These are phyloP conservation scores for Drosophila falleni DNA, from an alignment of 2,888 invertebrate species.

Conservation along the genomic window DNA sequence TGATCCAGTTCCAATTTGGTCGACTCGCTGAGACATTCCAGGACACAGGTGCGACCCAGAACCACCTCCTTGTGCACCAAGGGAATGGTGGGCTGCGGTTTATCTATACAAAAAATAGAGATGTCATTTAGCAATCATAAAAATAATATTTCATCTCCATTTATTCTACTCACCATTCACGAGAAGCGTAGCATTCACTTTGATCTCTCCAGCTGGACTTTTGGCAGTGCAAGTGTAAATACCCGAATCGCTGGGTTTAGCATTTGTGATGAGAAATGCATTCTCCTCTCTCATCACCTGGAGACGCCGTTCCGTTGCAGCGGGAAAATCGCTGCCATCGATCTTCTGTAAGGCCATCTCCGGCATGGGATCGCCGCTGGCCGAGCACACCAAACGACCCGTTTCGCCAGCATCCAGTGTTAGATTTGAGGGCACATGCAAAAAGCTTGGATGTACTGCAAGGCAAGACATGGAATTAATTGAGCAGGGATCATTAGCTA, in stretches of 20 bases:
- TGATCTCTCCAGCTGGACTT: conserved; percentile 94
- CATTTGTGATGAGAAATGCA: conserved; percentile 96
- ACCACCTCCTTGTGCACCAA: conserved; percentile 89
- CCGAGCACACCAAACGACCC: conserved; percentile 95
- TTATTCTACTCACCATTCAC: conserved; percentile 86
- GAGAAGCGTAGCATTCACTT: conserved; percentile 93
- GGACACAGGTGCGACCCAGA: conserved; percentile 93
- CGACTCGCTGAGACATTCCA: conserved; percentile 89
- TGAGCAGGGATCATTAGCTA: not conserved
- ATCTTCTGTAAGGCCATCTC: conserved; percentile 96
- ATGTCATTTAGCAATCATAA: too few relatives aligned
- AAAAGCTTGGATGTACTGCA: conserved; percentile 93
- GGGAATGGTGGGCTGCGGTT: conserved; percentile 93
- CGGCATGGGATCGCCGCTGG: conserved; percentile 94
- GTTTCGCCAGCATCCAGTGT: conserved; percentile 94
- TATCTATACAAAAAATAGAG: conserved; percentile 87
- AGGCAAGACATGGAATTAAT: not conserved
- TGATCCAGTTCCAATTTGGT: conserved; percentile 89
- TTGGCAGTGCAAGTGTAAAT: conserved; percentile 97
- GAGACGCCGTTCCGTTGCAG: conserved; percentile 96
- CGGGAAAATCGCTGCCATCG: conserved; percentile 97
- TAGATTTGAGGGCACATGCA: conserved; percentile 93
- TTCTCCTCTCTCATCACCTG: conserved; percentile 96
- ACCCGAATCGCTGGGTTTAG: conserved; percentile 95
- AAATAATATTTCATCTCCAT: too few relatives aligned